Evolutionary conservation across 2,888 invertebrate genomes (phyloP), one percentile per base, ranked within the genome.

Genomic region (Lasioglossum malachurum): DNA sequence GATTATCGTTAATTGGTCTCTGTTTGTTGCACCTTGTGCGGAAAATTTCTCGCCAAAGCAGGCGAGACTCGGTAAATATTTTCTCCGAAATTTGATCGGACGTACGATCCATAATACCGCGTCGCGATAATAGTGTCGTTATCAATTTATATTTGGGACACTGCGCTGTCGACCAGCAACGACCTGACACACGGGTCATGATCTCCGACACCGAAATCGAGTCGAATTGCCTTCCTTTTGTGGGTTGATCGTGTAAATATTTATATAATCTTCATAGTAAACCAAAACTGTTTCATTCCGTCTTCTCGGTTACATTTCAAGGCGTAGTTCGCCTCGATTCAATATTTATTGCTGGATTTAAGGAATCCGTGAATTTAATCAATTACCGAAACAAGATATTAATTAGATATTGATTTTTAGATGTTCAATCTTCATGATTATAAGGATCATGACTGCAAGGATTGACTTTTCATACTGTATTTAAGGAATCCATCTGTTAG

Each of bases 131-230:
- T 84, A 69, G 49, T 31, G 1, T 14, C n/a, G 71, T 81, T 80
- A 84, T 86, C 84, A 16, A 16, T 8, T 7, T 35, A 75, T 38
- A 82, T 79, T 60, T 64, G 46, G 57, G 46, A 69, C 85, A 35
- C 4, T 16, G 35, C 41, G 23, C 35, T n/a, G 19, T 71, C 38
- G 31, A 74, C 79, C 14, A 60, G 23, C 35, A 16, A 8, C 14
- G 44, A 74, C 73, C 83, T 60, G 74, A 14, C 35, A 23, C 19
- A 12, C 10, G 75, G 86, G 80, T 53, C 86, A 38, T 67, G 84
- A 27, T 19, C 86, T 75, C 64, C 77, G 86, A 80, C 77, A 80
- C 72, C 35, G n/a, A 46, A 60, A 53, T 75, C 35, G 64, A 41
- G 53, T 35, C 23, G 27, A 53, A 80, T 16, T 72, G n/a, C 16